Percentiles rank a stretch among this genome's conserved stretches.
Conservation (phyloP, 2,888 invertebrate species). For the Synanthedon tipuliformis region DNA sequence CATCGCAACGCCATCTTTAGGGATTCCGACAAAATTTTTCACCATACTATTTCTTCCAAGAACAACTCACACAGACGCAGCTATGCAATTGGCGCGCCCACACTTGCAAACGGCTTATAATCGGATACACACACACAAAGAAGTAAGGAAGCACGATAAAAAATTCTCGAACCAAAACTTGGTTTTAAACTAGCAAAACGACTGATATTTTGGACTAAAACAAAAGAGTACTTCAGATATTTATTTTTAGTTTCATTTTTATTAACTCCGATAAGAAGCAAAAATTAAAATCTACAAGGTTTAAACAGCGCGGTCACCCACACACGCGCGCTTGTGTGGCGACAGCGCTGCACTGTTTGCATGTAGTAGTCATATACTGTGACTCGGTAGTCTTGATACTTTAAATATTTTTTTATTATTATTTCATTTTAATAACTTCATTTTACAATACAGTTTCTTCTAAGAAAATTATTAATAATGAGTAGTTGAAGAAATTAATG, state of each 20-base stretch:
- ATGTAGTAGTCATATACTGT: slow-evolving; percentile 38
- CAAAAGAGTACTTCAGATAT: no score
- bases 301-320: slow-evolving; percentile 51
- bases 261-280: slow-evolving; percentile 44
- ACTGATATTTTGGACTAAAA: slow-evolving; percentile 20
- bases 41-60: slow-evolving; percentile 67
- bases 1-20: slow-evolving; percentile 62
- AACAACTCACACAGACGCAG: slow-evolving; percentile 20
- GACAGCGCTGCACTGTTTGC: slow-evolving; percentile 44
- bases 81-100: slow-evolving; percentile 22
- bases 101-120: slow-evolving; percentile 37
- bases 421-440: no score
- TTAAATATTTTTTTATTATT: background rate
- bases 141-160: slow-evolving; percentile 64
- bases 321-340: slow-evolving; percentile 25
- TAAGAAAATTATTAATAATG: no score
- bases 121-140: slow-evolving; percentile 64
- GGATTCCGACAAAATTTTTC: slow-evolving; percentile 62
- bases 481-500: no score
- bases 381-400: slow-evolving; percentile 26
- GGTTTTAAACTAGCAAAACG: slow-evolving; percentile 3
- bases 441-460: no score
- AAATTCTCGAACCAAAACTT: slow-evolving; percentile 42
- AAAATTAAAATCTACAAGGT: slow-evolving; percentile 57
- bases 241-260: no score